phyloP scores from a whole-genome alignment of 1,140 invertebrate species.

The Samia ricini region DNA sequence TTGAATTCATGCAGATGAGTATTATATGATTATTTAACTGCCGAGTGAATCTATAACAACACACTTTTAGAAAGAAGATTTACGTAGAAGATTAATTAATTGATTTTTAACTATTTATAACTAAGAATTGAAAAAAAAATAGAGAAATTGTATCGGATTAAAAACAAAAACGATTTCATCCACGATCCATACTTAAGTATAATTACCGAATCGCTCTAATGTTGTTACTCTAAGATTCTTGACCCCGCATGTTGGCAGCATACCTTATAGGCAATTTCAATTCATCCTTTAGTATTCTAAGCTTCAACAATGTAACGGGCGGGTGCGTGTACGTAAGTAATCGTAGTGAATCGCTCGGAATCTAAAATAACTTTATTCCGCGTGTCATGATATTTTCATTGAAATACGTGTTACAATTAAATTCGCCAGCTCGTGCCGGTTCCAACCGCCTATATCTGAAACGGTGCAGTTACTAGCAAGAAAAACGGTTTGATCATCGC shows the following conservation, averaged over 20 bases:
- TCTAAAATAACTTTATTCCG: constrained; percentile 40
- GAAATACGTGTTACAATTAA: constrained; percentile 12
- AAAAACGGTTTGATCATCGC: constrained; percentile 31
- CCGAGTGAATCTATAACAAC: not conserved
- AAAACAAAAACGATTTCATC: constrained; percentile 2
- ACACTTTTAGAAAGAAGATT: no score
- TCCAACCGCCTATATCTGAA: constrained; percentile 36
- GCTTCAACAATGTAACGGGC: constrained; percentile 17
- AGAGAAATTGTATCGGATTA: not conserved
- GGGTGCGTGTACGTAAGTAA: constrained; percentile 14
- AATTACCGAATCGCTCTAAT: constrained; percentile 5
- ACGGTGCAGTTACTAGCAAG: constrained; percentile 35
- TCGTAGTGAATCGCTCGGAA: constrained; percentile 16
- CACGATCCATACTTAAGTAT: constrained; percentile 3
- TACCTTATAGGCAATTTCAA: constrained; percentile 16
- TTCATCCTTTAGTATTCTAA: constrained; percentile 26
- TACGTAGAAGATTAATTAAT: no score
- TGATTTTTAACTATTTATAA: no score
- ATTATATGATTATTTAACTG: not conserved
- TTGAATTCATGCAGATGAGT: constrained; percentile 3
- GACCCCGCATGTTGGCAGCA: constrained; percentile 12
- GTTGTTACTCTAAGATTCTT: constrained; percentile 11
- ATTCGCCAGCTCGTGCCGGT: constrained; percentile 31
- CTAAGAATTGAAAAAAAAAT: not conserved
- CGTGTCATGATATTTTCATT: constrained; percentile 16